Percentiles rank a stretch among this genome's conserved stretches.
These are phyloP conservation scores for Cylas formicarius DNA, from an alignment of 1,140 invertebrate species.

Conservation along the genomic window DNA sequence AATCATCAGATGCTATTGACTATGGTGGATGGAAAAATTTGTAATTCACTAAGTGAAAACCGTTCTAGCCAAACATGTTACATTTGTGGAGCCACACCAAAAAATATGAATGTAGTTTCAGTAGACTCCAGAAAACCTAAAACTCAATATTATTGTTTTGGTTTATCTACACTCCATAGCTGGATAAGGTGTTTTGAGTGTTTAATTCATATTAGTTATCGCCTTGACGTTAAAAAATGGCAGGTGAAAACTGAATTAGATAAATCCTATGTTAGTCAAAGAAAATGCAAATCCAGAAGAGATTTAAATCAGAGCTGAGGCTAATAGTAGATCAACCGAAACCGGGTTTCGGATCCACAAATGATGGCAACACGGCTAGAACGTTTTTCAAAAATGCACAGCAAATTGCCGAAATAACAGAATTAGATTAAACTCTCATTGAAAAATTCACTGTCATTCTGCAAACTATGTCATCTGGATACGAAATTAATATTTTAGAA, in stretches of 20 bases:
- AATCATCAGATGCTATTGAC: no score
- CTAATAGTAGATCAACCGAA: conserved; percentile 25
- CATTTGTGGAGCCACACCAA: no score
- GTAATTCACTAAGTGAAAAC: no score
- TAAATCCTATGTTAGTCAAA: conserved; percentile 4
- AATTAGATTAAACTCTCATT: conserved; percentile 24
- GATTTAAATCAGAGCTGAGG: conserved; percentile 8
- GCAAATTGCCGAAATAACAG: conserved; percentile 34
- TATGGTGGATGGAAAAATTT: no score
- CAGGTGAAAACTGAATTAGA: conserved; percentile 13
- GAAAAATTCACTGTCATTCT: neutral
- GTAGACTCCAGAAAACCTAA: no score
- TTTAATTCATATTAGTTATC: conserved; percentile 26
- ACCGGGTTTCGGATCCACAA: conserved; percentile 34
- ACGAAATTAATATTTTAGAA: no score
- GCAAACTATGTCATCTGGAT: no score
- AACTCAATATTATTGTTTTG: no score
- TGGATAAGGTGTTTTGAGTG: conserved; percentile 28
- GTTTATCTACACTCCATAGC: conserved; percentile 24
- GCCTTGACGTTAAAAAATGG: conserved; percentile 28
- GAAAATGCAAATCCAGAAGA: conserved; percentile 9
- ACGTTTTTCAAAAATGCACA: conserved; percentile 35
- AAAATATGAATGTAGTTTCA: no score
- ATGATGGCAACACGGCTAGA: conserved; percentile 39
- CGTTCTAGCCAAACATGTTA: no score